phyloP scores from a whole-genome alignment of 1,140 invertebrate genomes.

The Campoletis sonorensis region DNA sequence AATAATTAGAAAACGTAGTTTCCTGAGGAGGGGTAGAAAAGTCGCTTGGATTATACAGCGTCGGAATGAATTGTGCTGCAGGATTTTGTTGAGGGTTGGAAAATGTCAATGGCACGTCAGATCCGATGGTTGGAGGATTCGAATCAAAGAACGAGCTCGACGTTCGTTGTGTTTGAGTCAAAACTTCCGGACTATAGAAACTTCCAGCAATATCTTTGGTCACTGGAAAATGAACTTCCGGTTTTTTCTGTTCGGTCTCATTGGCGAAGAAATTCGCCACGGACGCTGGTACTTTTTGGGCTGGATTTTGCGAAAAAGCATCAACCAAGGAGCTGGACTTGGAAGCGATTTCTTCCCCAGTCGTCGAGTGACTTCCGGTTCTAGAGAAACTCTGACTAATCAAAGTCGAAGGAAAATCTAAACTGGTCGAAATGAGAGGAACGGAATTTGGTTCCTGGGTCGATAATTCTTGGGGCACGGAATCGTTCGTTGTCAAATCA shows the following conservation, averaged over 20 bases:
- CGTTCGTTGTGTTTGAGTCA: neutral
- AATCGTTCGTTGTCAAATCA: slow-evolving; percentile 49
- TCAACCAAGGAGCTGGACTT: slow-evolving; percentile 23
- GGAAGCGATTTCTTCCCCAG: neutral
- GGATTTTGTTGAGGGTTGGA: slow-evolving; percentile 9
- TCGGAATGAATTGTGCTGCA: slow-evolving; percentile 22
- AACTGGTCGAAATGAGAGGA: neutral
- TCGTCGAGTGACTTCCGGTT: slow-evolving; percentile 15
- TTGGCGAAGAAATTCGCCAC: slow-evolving; percentile 2
- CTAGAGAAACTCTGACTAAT: slow-evolving; percentile 7
- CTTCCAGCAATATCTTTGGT: neutral
- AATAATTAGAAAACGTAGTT: neutral
- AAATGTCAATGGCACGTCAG: neutral
- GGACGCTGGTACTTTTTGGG: neutral
- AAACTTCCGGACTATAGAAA: neutral
- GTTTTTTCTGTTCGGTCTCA: neutral
- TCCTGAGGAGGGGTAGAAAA: slow-evolving; percentile 48
- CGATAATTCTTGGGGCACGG: neutral
- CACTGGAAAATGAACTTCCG: slow-evolving; percentile 8
- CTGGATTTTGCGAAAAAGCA: neutral
- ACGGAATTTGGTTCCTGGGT: slow-evolving; percentile 8
- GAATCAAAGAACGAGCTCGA: slow-evolving; percentile 14
- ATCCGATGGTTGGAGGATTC: neutral
- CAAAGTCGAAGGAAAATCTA: slow-evolving; percentile 6
- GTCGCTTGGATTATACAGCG: slow-evolving; percentile 64